These are phyloP conservation scores for Eugnorisma glareosa DNA, from an alignment of 2,888 invertebrate species.

Conservation along the genomic window DNA sequence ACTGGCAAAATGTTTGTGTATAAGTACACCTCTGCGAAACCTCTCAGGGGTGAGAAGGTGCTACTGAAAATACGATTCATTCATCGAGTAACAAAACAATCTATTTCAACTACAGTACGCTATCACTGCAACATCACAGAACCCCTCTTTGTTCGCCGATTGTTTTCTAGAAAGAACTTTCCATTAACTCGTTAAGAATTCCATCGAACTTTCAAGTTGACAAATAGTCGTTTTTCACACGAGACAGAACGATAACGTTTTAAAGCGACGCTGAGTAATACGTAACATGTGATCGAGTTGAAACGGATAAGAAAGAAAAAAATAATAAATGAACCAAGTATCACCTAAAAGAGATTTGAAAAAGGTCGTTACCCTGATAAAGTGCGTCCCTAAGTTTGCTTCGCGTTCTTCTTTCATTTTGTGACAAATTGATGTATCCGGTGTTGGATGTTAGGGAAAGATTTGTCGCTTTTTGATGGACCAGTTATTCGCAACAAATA, in stretches of 20 bases:
- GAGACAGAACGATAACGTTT: conserved; percentile 85
- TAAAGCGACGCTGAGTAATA: conserved; percentile 85
- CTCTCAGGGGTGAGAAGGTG: background rate
- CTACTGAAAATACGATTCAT: background rate
- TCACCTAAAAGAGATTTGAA: conserved; percentile 88
- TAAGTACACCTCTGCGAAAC: background rate
- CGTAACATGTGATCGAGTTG: conserved; percentile 86
- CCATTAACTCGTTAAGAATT: conserved; percentile 59
- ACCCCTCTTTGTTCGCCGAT: conserved; percentile 1
- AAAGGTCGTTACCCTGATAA: conserved; percentile 89
- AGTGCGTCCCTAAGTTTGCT: conserved; percentile 84
- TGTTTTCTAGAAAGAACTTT: conserved; percentile 39
- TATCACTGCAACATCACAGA: conserved; percentile 18
- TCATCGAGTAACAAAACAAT: background rate
- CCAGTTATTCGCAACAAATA: conserved; percentile 56
- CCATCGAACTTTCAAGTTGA: conserved; percentile 75
- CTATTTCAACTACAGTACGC: conserved; percentile 6
- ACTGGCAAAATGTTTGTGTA: background rate
- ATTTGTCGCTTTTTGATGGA: conserved; percentile 57
- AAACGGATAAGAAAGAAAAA: conserved; percentile 88
- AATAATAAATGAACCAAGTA: conserved; percentile 89
- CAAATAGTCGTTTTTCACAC: conserved; percentile 83
- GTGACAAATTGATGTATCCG: conserved; percentile 78
- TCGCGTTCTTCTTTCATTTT: conserved; percentile 75
- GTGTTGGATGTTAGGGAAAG: conserved; percentile 39